A percentile compares a stretch with the other conserved stretches of the same genome.
Evolutionary conservation across 2,797 vertebrate genomes (phyloP).

Genomic region (Melanotaenia boesemani): DNA sequence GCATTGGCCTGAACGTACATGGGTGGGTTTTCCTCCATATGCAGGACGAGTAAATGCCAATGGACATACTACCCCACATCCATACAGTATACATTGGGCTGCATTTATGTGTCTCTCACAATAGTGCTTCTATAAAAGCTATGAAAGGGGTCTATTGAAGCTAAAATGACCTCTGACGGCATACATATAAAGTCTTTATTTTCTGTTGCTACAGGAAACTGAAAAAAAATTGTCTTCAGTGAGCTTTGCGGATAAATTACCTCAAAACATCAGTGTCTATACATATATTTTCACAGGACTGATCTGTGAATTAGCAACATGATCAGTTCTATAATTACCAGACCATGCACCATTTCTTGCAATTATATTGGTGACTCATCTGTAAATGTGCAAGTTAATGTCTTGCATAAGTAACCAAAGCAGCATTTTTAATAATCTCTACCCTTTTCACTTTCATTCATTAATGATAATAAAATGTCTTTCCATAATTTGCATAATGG

Average conservation of each 20-base stretch:
- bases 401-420: slow-evolving; percentile 35
- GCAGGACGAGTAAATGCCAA: slow-evolving; percentile 36
- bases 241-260: background rate
- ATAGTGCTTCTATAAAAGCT: slow-evolving; percentile 55
- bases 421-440: slow-evolving; percentile 7
- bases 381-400: slow-evolving; percentile 28
- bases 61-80: slow-evolving; percentile 39
- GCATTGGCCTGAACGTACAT: background rate
- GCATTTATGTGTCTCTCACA: slow-evolving; percentile 56
- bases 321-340: slow-evolving; percentile 28
- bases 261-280: background rate
- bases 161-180: slow-evolving; percentile 9
- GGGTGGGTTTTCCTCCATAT: slow-evolving; percentile 21
- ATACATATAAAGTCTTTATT: slow-evolving; percentile 16
- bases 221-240: background rate
- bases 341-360: slow-evolving; percentile 20
- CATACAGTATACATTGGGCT: slow-evolving; percentile 19
- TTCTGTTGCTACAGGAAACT: background rate
- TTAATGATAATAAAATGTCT: slow-evolving; percentile 68
- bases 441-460: slow-evolving; percentile 53
- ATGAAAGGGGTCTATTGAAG: slow-evolving; percentile 33
- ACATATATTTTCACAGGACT: background rate
- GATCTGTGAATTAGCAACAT: slow-evolving; percentile 28
- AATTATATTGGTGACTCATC: slow-evolving; percentile 53
- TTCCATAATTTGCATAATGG: slow-evolving; percentile 74